Percentiles rank a stretch among this genome's conserved stretches.
Conservation (phyloP, 1,140 invertebrate species). For the Apocrypta bakeri region DNA sequence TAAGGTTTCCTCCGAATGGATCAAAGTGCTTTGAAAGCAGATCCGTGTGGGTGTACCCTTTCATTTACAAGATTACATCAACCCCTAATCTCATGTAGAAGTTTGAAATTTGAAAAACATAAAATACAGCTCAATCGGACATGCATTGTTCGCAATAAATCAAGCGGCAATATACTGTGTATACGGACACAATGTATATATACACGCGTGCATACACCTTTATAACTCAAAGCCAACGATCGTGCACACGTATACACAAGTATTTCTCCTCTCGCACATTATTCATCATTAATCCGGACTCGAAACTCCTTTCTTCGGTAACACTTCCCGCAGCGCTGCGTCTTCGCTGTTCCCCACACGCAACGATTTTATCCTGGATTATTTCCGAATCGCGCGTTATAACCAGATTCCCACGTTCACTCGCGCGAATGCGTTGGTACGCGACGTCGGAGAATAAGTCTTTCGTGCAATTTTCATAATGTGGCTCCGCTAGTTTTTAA, state of each 20-base stretch:
- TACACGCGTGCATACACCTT: neutral
- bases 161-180: neutral
- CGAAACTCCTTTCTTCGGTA: neutral
- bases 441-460: too few species aligned
- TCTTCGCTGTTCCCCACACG: too few species aligned
- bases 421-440: neutral
- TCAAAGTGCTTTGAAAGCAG: conserved; percentile 27
- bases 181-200: conserved; percentile 9
- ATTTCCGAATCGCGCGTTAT: conserved; percentile 50
- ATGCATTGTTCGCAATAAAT: neutral
- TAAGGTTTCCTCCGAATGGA: neutral
- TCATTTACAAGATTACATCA: neutral
- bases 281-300: conserved; percentile 33
- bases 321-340: neutral
- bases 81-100: too few species aligned
- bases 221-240: neutral
- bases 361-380: conserved; percentile 41
- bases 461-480: too few species aligned
- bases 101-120: too few species aligned
- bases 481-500: too few species aligned
- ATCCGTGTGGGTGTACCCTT: neutral
- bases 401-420: conserved; percentile 54
- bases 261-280: conserved; percentile 13
- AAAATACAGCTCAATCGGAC: too few species aligned
- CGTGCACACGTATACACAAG: neutral